phyloP scores from a whole-genome alignment of 2,113 vertebrate genomes.

The Marmota flaviventris region DNA sequence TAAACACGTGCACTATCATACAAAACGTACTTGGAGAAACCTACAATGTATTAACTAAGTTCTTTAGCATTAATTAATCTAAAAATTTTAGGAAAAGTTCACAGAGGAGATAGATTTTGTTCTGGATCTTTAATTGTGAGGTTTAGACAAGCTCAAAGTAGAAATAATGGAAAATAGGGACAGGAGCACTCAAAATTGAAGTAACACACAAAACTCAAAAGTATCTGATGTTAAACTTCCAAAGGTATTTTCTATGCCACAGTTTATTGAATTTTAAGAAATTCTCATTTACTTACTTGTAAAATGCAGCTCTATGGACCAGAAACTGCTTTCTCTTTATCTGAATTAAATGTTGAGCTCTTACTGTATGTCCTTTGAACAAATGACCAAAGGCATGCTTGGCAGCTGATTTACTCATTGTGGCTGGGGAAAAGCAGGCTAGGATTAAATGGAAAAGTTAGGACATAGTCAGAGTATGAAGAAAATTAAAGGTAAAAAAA shows the following conservation, averaged over 20 bases:
- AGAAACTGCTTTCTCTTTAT: not conserved
- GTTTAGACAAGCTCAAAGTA: not conserved
- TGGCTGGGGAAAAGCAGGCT: not conserved
- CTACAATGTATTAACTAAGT: not conserved
- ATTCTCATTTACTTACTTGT: not conserved
- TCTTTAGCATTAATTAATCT: not conserved
- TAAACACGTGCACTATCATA: not conserved
- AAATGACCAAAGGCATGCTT: not conserved
- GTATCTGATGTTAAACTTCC: not conserved
- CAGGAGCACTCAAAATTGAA: not conserved
- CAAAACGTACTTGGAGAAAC: not conserved
- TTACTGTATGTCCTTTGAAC: not conserved
- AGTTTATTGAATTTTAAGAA: constrained; percentile 31
- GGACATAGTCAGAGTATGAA: not conserved
- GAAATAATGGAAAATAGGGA: not conserved
- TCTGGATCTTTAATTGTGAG: not conserved
- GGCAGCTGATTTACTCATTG: not conserved
- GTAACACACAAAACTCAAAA: not conserved
- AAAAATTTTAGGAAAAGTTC: not conserved
- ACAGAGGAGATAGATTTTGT: not conserved
- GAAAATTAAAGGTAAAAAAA: not conserved
- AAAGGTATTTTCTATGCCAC: not conserved
- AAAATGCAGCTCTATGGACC: not conserved
- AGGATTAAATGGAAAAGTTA: not conserved
- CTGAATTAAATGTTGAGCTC: not conserved